Conservation (phyloP, 2,888 invertebrate genomes). For the Acleris laterana region DNA sequence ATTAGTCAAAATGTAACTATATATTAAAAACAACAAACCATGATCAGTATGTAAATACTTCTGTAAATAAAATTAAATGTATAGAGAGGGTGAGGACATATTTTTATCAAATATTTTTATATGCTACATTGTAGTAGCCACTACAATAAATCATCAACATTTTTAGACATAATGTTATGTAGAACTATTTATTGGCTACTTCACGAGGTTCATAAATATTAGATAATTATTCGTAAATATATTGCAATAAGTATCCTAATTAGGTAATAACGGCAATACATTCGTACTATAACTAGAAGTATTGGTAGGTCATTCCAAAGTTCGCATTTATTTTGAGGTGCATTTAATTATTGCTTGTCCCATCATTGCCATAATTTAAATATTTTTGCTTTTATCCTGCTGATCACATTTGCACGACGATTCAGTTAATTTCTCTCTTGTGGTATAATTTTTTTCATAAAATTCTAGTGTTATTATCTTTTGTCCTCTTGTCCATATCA, state of each 20-base stretch:
- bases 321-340: conserved; percentile 54
- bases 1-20: neutral
- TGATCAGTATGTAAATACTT: conserved; percentile 62
- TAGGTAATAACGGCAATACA: conserved; percentile 39
- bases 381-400: conserved; percentile 41
- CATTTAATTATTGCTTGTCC: conserved; percentile 33
- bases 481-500: conserved; percentile 71
- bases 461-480: conserved; percentile 41
- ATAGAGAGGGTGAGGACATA: conserved; percentile 72
- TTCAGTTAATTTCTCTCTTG: conserved; percentile 39
- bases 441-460: conserved; percentile 42
- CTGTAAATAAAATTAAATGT: conserved; percentile 71
- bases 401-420: conserved; percentile 38
- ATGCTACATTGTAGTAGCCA: conserved; percentile 43
- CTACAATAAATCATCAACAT: conserved; percentile 23
- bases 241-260: conserved; percentile 27
- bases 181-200: conserved; percentile 19
- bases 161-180: conserved; percentile 31
- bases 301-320: conserved; percentile 56
- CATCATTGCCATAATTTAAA: conserved; percentile 37
- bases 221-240: conserved; percentile 7
- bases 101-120: conserved; percentile 80
- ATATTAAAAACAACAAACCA: neutral
- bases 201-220: conserved; percentile 5
- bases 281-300: conserved; percentile 44